Percentiles rank a stretch among this genome's conserved stretches.
These are phyloP conservation scores for Liodrosophila aerea DNA, from an alignment of 2,888 invertebrate species.

Conservation along the genomic window DNA sequence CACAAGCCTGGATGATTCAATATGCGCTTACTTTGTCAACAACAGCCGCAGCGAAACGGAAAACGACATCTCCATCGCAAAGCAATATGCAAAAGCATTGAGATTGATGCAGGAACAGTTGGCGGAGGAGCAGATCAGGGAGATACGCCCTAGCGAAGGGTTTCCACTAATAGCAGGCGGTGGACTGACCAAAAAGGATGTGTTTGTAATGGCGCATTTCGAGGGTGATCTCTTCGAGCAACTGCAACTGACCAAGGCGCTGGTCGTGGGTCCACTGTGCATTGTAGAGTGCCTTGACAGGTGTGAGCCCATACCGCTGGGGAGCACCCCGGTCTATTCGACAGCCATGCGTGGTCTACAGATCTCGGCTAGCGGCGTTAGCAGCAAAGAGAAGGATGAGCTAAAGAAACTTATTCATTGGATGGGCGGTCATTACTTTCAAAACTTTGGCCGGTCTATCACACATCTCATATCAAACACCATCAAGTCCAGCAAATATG, in stretches of 20 bases:
- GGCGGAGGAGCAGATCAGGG: slow-evolving; percentile 82
- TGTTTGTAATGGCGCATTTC: slow-evolving; percentile 91
- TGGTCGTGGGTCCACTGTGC: slow-evolving; percentile 92
- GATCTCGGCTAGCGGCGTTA: slow-evolving; percentile 86
- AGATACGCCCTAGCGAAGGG: slow-evolving; percentile 87
- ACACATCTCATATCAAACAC: slow-evolving; percentile 92
- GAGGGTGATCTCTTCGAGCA: slow-evolving; percentile 88
- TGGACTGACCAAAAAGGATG: slow-evolving; percentile 86
- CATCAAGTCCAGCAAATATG: slow-evolving; percentile 90
- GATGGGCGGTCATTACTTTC: slow-evolving; percentile 90
- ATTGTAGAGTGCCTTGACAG: slow-evolving; percentile 88
- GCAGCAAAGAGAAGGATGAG: slow-evolving; percentile 84
- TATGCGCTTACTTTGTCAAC: slow-evolving; percentile 79
- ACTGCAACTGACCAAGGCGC: slow-evolving; percentile 86
- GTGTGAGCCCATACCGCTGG: slow-evolving; percentile 88
- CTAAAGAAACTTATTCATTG: slow-evolving; percentile 86
- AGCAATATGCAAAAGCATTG: slow-evolving; percentile 61
- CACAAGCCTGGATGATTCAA: slow-evolving; percentile 76
- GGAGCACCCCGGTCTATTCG: slow-evolving; percentile 89
- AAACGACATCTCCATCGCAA: slow-evolving; percentile 29
- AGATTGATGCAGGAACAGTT: slow-evolving; percentile 72
- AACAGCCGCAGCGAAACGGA: slow-evolving; percentile 43
- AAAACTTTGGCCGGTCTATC: slow-evolving; percentile 86
- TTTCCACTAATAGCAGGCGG: slow-evolving; percentile 83
- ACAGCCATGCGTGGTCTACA: slow-evolving; percentile 90